Conservation (phyloP, 1,140 invertebrate species). For the Drosophila mauritiana region DNA sequence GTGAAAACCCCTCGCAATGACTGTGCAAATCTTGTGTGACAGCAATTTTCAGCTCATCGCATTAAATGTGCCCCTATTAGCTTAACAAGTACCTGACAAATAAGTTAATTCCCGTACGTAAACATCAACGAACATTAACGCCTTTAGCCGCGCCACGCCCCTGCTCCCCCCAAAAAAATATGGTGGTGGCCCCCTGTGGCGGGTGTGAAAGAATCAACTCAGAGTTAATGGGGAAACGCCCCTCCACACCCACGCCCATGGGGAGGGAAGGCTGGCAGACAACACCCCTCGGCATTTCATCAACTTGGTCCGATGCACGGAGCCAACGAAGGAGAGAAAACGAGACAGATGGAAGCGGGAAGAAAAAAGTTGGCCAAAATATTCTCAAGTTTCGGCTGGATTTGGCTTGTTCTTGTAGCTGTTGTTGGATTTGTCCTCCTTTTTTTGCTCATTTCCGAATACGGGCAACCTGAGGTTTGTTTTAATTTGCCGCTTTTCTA, state of each 20-base stretch:
- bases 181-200: not conserved
- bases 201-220: slow-evolving; percentile 9
- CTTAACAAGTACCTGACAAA: slow-evolving; percentile 83
- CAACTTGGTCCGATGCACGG: slow-evolving; percentile 54
- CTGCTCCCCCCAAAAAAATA: not conserved
- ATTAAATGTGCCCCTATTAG: slow-evolving; percentile 81
- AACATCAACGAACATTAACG: slow-evolving; percentile 77
- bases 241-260: slow-evolving; percentile 4
- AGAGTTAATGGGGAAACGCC: slow-evolving; percentile 29
- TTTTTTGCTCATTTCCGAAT: slow-evolving; percentile 79
- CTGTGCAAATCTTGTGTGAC: slow-evolving; percentile 43
- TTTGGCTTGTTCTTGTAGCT: slow-evolving; percentile 37
- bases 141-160: slow-evolving; percentile 28
- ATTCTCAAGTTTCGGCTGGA: slow-evolving; percentile 50
- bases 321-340: slow-evolving; percentile 3
- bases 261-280: slow-evolving; percentile 33
- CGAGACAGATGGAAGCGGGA: not conserved
- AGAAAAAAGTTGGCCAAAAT: slow-evolving; percentile 48
- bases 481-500: slow-evolving; percentile 82
- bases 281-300: slow-evolving; percentile 49
- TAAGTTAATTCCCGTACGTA: slow-evolving; percentile 79
- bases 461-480: slow-evolving; percentile 83
- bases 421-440: slow-evolving; percentile 8
- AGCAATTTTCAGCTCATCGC: slow-evolving; percentile 75
- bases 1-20: not conserved